Conservation (phyloP, 2,113 vertebrate genomes). For the Oncorhynchus nerka region DNA sequence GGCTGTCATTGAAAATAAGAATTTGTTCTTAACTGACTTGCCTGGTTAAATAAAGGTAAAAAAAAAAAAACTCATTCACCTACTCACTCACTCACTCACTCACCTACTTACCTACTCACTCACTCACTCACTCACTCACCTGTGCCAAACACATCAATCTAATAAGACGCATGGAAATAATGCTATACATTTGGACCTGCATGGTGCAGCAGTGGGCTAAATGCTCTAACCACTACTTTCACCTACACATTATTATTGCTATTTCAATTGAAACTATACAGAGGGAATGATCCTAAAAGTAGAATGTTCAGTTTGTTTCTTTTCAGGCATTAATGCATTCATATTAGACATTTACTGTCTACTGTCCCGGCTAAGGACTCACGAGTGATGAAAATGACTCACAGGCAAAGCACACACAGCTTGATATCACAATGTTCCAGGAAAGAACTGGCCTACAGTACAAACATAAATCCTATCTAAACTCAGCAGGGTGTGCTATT, state of each 20-base stretch:
- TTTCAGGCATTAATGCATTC: not conserved
- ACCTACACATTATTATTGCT: slow-evolving; percentile 7
- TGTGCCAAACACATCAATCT: slow-evolving; percentile 45
- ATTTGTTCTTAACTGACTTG: no score
- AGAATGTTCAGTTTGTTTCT: not conserved
- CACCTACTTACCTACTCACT: slow-evolving; percentile 38
- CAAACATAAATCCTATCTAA: not conserved
- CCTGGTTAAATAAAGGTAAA: no score
- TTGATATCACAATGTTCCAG: not conserved
- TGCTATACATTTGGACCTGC: slow-evolving; percentile 8
- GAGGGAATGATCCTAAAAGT: slow-evolving; percentile 14
- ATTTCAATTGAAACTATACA: not conserved
- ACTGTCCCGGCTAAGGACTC: not conserved
- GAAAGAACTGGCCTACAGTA: not conserved
- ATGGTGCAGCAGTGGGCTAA: slow-evolving; percentile 13
- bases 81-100: slow-evolving; percentile 39
- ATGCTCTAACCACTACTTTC: not conserved
- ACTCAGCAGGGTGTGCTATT: slow-evolving; percentile 12
- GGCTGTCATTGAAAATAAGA: no score
- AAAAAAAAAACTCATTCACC: not conserved
- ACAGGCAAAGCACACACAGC: no score
- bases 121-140: slow-evolving; percentile 38
- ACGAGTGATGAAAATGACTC: slow-evolving; percentile 1
- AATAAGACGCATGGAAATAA: slow-evolving; percentile 34
- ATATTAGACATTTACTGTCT: not conserved